phyloP scores from a whole-genome alignment of 2,888 invertebrate genomes.

The Volucella inanis region DNA sequence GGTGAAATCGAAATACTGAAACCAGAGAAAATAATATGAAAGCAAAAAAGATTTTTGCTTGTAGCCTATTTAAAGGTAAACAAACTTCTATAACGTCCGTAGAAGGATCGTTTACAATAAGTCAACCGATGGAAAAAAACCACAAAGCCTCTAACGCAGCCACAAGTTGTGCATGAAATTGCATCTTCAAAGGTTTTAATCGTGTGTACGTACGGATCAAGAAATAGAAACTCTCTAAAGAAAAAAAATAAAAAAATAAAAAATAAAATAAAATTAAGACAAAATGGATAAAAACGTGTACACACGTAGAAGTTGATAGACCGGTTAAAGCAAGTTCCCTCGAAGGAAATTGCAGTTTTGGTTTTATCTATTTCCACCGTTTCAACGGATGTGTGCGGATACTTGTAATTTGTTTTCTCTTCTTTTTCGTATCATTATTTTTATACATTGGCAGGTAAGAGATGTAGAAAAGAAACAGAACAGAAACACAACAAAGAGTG shows the following conservation, averaged over 20 bases:
- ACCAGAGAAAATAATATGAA: too few species aligned
- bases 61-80: too few species aligned
- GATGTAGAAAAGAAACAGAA: too few species aligned
- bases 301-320: conserved; percentile 39
- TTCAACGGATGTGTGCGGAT: conserved; percentile 49
- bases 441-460: too few species aligned
- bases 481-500: too few species aligned
- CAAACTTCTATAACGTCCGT: too few species aligned
- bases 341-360: conserved; percentile 47
- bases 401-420: conserved; percentile 14
- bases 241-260: too few species aligned
- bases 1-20: too few species aligned
- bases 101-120: too few species aligned
- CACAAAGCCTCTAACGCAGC: neutral
- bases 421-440: too few species aligned
- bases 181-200: neutral
- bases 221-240: neutral
- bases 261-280: conserved; percentile 12
- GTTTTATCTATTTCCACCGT: conserved; percentile 35
- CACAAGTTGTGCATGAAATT: conserved; percentile 9
- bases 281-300: conserved; percentile 7
- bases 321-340: conserved; percentile 47
- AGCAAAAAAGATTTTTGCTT: too few species aligned
- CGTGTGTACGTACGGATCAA: neutral
- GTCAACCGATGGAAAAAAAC: conserved; percentile 10